phyloP scores from a whole-genome alignment of 2,113 vertebrate species.

The Seriola aureovittata region DNA sequence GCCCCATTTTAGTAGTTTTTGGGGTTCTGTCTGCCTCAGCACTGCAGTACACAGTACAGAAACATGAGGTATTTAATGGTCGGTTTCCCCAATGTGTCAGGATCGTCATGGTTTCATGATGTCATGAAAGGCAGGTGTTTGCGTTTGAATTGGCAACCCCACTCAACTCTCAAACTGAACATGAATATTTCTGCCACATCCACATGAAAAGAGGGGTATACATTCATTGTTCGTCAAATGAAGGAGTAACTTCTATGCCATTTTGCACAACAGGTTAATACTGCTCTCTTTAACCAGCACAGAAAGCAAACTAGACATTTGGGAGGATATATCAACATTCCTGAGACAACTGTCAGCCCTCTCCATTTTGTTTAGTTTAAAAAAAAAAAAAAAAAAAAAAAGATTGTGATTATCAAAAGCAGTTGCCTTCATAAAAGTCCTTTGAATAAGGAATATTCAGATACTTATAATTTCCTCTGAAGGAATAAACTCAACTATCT shows the following conservation, averaged over 20 bases:
- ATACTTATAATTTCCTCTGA: constrained; percentile 34
- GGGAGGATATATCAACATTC: constrained; percentile 58
- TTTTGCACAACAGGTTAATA: constrained; percentile 5
- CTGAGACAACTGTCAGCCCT: constrained; percentile 74
- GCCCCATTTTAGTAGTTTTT: constrained; percentile 70
- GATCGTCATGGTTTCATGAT: constrained; percentile 64
- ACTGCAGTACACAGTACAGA: constrained; percentile 80
- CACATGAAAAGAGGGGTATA: constrained; percentile 58
- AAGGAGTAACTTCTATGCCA: constrained; percentile 56
- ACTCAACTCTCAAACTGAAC: constrained; percentile 42
- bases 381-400: constrained; percentile 5
- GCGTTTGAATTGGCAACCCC: constrained; percentile 59
- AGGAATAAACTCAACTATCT: constrained; percentile 25
- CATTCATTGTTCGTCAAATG: constrained; percentile 80
- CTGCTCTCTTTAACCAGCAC: constrained; percentile 47
- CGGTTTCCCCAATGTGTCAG: constrained; percentile 69
- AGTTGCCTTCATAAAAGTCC: constrained; percentile 43
- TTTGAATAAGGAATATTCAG: constrained; percentile 55
- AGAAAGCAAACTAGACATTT: constrained; percentile 40
- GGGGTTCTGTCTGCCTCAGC: constrained; percentile 62
- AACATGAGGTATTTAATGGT: constrained; percentile 86
- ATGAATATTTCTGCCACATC: constrained; percentile 52
- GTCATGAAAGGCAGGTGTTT: constrained; percentile 68
- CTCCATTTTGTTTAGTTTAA: constrained; percentile 36
- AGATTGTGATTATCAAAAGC: constrained; percentile 80